These are phyloP conservation scores for Calosoma granatense DNA, from an alignment of 1,140 invertebrate genomes.

Conservation along the genomic window DNA sequence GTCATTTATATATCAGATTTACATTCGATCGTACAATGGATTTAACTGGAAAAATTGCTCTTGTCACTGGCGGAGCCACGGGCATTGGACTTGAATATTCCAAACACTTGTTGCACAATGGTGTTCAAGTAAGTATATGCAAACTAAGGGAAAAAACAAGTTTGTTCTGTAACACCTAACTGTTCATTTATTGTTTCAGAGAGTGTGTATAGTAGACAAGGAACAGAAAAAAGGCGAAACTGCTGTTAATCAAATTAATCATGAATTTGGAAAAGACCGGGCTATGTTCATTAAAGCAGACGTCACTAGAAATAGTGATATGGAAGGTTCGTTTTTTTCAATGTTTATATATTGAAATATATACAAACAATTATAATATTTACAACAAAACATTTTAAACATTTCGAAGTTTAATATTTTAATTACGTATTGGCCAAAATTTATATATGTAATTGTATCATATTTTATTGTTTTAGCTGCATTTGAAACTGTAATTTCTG, in stretches of 20 bases:
- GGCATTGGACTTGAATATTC: slow-evolving; percentile 41
- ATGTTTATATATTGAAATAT: not conserved
- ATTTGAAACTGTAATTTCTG: slow-evolving; percentile 29
- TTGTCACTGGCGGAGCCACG: slow-evolving; percentile 43
- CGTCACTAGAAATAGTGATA: slow-evolving; percentile 21
- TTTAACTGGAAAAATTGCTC: slow-evolving; percentile 36
- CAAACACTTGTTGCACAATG: slow-evolving; percentile 34
- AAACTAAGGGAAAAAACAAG: no score
- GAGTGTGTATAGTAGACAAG: slow-evolving; percentile 23
- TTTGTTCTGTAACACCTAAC: no score
- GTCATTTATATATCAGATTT: no score
- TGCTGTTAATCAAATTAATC: slow-evolving; percentile 18
- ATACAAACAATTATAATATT: not conserved
- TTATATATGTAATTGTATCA: no score
- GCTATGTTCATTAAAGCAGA: slow-evolving; percentile 24
- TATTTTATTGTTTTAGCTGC: slow-evolving; percentile 32
- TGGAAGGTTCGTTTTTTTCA: slow-evolving; percentile 20
- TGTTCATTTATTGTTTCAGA: no score
- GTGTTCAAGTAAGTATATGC: slow-evolving; percentile 36
- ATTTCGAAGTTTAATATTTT: not conserved
- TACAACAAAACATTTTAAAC: not conserved
- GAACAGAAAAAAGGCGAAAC: slow-evolving; percentile 18
- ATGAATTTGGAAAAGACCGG: slow-evolving; percentile 21
- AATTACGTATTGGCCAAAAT: no score
- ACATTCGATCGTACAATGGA: no score